Conservation (phyloP, 2,797 vertebrate genomes). For the Lateolabrax maculatus region DNA sequence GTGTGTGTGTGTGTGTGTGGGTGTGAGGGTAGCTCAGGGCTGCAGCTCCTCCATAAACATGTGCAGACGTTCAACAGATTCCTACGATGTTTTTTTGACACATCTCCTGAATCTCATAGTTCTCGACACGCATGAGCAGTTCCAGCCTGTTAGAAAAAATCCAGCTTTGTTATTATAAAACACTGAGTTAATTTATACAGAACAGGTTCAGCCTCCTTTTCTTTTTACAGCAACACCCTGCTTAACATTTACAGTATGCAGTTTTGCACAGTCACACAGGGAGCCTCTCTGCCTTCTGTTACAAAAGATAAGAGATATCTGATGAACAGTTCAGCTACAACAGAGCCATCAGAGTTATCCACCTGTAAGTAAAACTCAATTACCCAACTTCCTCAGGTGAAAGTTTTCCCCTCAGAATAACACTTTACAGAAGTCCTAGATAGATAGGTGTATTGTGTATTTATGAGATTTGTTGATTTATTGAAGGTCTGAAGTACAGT, state of each 20-base stretch:
- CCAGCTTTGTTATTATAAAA: neutral
- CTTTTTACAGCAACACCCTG: neutral
- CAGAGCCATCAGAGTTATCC: no score
- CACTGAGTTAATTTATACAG: neutral
- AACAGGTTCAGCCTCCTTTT: neutral
- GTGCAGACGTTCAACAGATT: neutral
- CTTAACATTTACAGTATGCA: neutral
- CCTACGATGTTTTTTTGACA: neutral
- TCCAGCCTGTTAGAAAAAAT: neutral
- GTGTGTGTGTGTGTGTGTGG: neutral
- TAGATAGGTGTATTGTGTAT: no score
- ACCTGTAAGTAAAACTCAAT: no score
- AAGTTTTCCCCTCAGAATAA: no score
- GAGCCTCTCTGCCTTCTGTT: neutral
- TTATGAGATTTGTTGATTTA: no score
- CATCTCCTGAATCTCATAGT: neutral
- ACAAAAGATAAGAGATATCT: neutral
- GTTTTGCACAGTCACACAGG: neutral
- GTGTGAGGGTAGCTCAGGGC: neutral
- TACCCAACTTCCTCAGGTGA: no score
- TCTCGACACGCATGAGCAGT: neutral
- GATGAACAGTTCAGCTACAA: neutral
- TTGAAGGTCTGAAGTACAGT: no score
- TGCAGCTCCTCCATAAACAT: constrained; percentile 40
- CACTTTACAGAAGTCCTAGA: no score